Percentiles rank a stretch among this genome's conserved stretches.
These are phyloP conservation scores for Salvelinus namaycush DNA, from an alignment of 2,113 vertebrate species.

Conservation along the genomic window DNA sequence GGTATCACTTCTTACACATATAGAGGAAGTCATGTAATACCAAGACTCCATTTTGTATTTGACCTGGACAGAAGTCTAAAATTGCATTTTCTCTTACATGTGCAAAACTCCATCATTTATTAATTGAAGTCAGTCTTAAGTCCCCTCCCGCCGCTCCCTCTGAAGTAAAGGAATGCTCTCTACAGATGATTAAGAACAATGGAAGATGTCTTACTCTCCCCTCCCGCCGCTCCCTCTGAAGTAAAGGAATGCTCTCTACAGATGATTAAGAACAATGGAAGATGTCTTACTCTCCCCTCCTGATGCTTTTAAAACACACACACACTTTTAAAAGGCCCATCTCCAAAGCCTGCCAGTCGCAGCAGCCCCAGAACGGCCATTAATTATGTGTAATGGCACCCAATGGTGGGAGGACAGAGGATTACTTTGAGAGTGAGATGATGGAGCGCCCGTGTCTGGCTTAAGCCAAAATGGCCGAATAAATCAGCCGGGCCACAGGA, in stretches of 20 bases:
- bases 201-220: constrained; percentile 28
- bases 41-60: too few species aligned
- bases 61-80: too few species aligned
- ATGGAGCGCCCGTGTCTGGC: constrained; percentile 45
- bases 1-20: too few species aligned
- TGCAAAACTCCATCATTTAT: constrained; percentile 31
- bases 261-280: constrained; percentile 51
- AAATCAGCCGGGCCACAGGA: constrained; percentile 62
- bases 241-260: constrained; percentile 51
- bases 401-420: constrained; percentile 51
- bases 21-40: too few species aligned
- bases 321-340: not conserved
- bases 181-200: constrained; percentile 51
- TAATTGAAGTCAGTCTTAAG: constrained; percentile 40
- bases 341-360: constrained; percentile 29
- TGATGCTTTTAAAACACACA: not conserved
- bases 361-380: constrained; percentile 22
- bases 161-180: constrained; percentile 56
- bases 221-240: constrained; percentile 39
- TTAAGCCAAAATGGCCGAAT: constrained; percentile 62
- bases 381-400: constrained; percentile 32
- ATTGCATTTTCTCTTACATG: not conserved
- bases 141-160: constrained; percentile 37
- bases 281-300: constrained; percentile 17
- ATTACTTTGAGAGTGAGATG: constrained; percentile 65